Evolutionary conservation across 2,797 vertebrate species (phyloP).

Genomic region (Artibeus lituratus): DNA sequence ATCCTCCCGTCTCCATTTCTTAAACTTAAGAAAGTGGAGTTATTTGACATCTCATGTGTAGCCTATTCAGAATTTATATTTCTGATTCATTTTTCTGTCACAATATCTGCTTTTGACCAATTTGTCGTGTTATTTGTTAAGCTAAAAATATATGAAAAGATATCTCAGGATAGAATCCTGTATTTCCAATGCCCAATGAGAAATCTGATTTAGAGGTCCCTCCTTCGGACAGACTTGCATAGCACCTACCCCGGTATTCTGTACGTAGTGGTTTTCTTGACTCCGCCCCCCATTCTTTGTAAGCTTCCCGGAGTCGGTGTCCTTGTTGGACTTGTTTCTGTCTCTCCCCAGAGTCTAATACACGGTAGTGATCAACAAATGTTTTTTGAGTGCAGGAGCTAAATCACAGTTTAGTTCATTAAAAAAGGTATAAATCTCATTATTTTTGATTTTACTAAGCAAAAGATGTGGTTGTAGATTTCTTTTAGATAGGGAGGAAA

Average conservation of each 20-base stretch:
- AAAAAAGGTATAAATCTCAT: neutral
- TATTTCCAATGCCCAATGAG: neutral
- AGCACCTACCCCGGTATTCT: neutral
- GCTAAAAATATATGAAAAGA: neutral
- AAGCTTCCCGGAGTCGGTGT: neutral
- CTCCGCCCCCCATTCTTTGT: neutral
- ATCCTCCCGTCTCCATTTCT: neutral
- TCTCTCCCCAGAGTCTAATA: neutral
- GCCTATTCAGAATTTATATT: slow-evolving; percentile 16
- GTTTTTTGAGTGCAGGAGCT: neutral
- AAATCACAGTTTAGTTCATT: neutral
- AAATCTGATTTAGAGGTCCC: neutral
- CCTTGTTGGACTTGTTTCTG: neutral
- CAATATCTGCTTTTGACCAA: neutral
- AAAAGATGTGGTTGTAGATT: neutral
- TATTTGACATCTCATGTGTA: neutral
- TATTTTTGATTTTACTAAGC: neutral
- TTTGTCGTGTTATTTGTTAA: neutral
- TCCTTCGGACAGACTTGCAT: neutral
- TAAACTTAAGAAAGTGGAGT: neutral
- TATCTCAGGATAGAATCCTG: neutral
- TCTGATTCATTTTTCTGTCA: slow-evolving; percentile 7
- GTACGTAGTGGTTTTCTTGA: neutral
- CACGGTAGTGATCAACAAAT: neutral
- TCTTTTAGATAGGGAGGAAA: neutral